Evolutionary conservation across 2,797 vertebrate genomes (phyloP), one percentile per base, ranked within the genome.

Genomic region (Anas georgica): DNA sequence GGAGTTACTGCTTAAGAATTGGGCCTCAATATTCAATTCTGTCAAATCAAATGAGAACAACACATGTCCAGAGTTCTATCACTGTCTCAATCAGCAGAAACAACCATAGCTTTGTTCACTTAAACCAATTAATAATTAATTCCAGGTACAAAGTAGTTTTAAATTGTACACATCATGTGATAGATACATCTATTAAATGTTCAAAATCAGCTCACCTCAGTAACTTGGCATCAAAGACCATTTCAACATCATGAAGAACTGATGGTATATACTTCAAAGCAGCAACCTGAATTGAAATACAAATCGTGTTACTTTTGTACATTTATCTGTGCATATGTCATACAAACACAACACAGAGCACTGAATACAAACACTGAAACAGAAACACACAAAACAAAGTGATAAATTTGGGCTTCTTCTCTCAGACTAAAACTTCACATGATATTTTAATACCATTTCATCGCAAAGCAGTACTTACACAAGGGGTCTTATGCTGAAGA

Each of bases 181-280:
- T 17, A 31, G 22, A 77, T 20, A 31, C 7, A 52, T 20, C 45
- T 6, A 28, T 14, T 23, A 82, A 73, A 39, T 0, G 6, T 28
- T 67, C 33, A 39, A 25, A 39, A 48, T 52, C 28, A 87, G 81
- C 97, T 97, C 97, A 99, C 99, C 99, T 99, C 88, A 99, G 98
- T 94, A 99, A 98, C 96, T 98, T 99, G 62, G 98, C 98, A 98
- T 99, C 98, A 96, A 99, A 99, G 86, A 99, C 99, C 18, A 96
- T 99, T 97, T 99, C 99, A 62, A 99, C 99, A 88, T 99, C 99
- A 3, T 99, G 99, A 83, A 99, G 98, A 79, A 99, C 99, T 26
- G 99, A 98, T 4, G 99, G 99, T 82, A 99, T 98, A 93, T 99
- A 99, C 97, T 99, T 99, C 98, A 99, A 98, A 97, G 99, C 99